These are phyloP conservation scores for Asteroscopus sphinx DNA, from an alignment of 2,888 invertebrate species.

Conservation along the genomic window DNA sequence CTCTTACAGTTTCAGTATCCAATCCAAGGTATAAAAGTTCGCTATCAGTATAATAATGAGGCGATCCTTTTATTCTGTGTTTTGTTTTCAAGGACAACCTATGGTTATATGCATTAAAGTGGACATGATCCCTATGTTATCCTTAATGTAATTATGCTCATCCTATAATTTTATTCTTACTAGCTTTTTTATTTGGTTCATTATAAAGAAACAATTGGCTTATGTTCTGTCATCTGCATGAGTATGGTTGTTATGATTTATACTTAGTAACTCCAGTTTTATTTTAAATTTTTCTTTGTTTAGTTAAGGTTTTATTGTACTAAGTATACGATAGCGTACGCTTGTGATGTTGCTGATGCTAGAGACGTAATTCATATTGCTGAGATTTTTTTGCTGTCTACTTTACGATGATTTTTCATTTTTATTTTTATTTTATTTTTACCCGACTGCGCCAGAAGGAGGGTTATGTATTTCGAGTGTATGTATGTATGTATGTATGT, in stretches of 20 bases:
- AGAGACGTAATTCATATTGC: no score
- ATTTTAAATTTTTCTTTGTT: background rate
- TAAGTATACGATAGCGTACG: no score
- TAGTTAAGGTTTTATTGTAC: no score
- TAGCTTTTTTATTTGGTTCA: constrained; percentile 27
- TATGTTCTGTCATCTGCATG: constrained; percentile 20
- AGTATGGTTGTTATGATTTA: constrained; percentile 5
- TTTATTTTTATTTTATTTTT: no score
- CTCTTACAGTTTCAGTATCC: background rate
- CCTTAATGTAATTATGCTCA: constrained; percentile 27
- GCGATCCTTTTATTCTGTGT: constrained; percentile 23
- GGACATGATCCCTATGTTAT: constrained; percentile 22
- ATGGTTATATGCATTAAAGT: constrained; percentile 27
- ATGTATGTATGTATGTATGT: no score
- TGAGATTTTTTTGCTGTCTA: no score
- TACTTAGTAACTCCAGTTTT: constrained; percentile 5
- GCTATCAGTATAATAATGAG: constrained; percentile 23
- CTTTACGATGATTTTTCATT: no score
- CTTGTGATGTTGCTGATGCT: no score
- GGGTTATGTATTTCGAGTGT: no score
- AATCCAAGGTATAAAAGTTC: constrained; percentile 20
- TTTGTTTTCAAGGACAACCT: constrained; percentile 33
- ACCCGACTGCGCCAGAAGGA: no score
- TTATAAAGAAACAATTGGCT: constrained; percentile 37
- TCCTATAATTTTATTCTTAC: constrained; percentile 41